Percentiles rank a stretch among this genome's conserved stretches.
Evolutionary conservation across 2,888 invertebrate species (phyloP).

Genomic region (Drosophila mettleri): DNA sequence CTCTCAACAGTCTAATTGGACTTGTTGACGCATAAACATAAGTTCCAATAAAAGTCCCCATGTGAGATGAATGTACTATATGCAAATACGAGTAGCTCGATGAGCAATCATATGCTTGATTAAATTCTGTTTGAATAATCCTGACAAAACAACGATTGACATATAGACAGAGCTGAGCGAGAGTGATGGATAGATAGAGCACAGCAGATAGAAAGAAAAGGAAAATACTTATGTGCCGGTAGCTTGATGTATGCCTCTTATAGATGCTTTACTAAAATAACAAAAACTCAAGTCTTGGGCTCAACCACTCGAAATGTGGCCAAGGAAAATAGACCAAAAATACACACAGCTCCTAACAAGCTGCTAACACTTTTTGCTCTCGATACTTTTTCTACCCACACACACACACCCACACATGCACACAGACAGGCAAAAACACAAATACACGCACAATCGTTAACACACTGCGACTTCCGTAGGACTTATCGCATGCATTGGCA

Average conservation of each 20-base stretch:
- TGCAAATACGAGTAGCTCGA: conserved; percentile 26
- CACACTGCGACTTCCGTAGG: conserved; percentile 23
- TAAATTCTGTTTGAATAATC: conserved; percentile 35
- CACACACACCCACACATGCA: neutral
- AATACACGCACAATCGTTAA: conserved; percentile 21
- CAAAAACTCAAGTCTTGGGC: conserved; percentile 50
- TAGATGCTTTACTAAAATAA: conserved; percentile 41
- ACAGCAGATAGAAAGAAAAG: neutral
- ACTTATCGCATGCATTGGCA: conserved; percentile 78
- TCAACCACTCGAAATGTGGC: conserved; percentile 35
- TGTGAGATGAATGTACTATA: conserved; percentile 15
- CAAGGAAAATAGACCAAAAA: conserved; percentile 46
- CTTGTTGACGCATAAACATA: conserved; percentile 36
- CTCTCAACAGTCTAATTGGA: conserved; percentile 35
- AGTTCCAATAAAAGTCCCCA: conserved; percentile 29
- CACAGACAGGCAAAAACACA: neutral
- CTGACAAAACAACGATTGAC: neutral
- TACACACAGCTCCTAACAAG: conserved; percentile 24
- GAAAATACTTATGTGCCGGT: conserved; percentile 15
- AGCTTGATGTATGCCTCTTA: conserved; percentile 20
- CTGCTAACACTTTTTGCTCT: conserved; percentile 29
- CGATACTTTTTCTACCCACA: conserved; percentile 5
- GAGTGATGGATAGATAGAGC: neutral
- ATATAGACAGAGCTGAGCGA: neutral
- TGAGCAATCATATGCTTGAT: conserved; percentile 58